Base-by-base conservation (phyloP, 2,888 invertebrate species). In the Idaea dimidiata region DNA sequence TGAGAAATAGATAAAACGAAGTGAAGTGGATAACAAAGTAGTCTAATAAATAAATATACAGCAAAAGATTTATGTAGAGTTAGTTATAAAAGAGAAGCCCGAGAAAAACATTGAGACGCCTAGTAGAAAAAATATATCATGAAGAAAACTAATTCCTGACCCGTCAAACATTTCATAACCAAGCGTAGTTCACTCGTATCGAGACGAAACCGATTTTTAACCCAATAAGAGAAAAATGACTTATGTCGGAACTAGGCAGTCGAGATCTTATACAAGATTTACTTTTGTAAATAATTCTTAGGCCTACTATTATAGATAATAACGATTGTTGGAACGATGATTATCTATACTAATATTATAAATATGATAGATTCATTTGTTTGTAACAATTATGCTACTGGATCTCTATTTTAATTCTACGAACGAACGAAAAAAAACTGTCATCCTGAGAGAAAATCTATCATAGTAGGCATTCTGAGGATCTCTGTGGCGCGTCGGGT, bases 131-230 rank as follows among this genome's bases (percentile, higher is more conserved):
- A 78, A 77, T 55, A 79, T 78, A 78, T 73, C 65, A 66, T 64
- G 70, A 70, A 74, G 72, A 79, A 86, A 87, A 85, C 81, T 86
- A 88, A 88, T 88, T 86, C 76, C 81, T 82, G 82, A 81, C 80
- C 81, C 82, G 85, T 88, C 89, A 87, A 89, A 88, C 88, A 87
- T 87, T 87, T 88, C 86, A 88, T 83, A 84, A 87, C 81, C 86
- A 86, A 84, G 69, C 71, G 69, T 67, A 74, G 77, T 76, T 76
- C 77, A 78, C 73, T 78, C 75, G 76, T 75, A 78, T 77, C 74
- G 72, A 78, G 77, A 78, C 79, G 75, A 78, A 79, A 84, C 79
- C 78, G 80, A 84, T 86, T 86, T 87, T 83, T 81, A 80, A 78
- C 74, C 75, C 74, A 77, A 71, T 70, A 72, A 65, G 74, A 78